Evolutionary conservation across 2,113 vertebrate species (phyloP).

Genomic region (Leptocoma aspasia): DNA sequence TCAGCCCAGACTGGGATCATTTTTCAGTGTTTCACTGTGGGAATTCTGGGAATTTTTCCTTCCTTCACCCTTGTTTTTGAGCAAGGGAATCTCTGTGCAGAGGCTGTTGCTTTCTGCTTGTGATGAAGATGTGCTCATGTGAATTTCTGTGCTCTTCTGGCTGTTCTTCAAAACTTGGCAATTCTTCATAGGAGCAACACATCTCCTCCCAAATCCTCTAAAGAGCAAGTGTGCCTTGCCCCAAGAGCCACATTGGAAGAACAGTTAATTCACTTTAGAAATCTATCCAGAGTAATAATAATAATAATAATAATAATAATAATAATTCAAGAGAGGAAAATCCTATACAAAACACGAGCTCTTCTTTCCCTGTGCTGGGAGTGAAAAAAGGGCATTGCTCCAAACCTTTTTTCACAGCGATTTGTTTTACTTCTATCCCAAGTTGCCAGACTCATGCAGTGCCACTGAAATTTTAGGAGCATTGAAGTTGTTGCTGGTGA

Average conservation of each 20-base stretch:
- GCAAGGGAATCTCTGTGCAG: background rate
- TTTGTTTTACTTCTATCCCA: background rate
- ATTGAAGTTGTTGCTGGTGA: slow-evolving; percentile 17
- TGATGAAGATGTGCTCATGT: background rate
- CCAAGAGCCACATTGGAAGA: background rate
- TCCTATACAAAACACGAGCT: background rate
- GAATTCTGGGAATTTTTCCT: background rate
- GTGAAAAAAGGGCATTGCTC: background rate
- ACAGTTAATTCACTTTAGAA: background rate
- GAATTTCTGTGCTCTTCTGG: background rate
- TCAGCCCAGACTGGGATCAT: background rate
- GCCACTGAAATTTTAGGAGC: slow-evolving; percentile 21
- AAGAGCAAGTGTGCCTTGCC: background rate
- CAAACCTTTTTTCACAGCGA: background rate
- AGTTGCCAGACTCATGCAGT: background rate
- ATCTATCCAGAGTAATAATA: background rate
- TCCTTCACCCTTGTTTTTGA: background rate
- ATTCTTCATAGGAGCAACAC: background rate
- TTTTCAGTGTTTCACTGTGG: background rate
- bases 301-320: background rate
- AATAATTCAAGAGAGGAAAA: background rate
- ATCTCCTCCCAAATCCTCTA: background rate
- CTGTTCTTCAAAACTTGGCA: background rate
- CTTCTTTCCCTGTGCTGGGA: background rate
- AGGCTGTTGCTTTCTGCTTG: background rate